Evolutionary conservation across 2,888 invertebrate genomes (phyloP).

Genomic region (Phaedon cochleariae): DNA sequence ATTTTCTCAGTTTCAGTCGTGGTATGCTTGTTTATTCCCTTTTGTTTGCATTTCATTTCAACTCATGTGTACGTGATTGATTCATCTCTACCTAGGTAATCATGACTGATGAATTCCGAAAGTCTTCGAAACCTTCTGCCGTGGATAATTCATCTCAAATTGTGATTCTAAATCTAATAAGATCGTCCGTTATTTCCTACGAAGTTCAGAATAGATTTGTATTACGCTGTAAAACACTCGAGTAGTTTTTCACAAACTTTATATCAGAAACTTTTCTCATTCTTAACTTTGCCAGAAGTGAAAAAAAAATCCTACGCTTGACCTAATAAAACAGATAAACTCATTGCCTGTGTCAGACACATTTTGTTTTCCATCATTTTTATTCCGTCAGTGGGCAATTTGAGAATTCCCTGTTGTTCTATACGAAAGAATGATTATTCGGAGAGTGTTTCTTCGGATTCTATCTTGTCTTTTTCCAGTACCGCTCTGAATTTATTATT

Average conservation of each 20-base stretch:
- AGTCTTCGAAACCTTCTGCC: not conserved
- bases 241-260: slow-evolving; percentile 35
- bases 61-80: too few species aligned
- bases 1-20: too few species aligned
- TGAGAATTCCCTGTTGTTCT: slow-evolving; percentile 43
- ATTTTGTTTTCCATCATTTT: slow-evolving; percentile 55
- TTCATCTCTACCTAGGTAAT: too few species aligned
- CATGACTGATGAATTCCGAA: too few species aligned
- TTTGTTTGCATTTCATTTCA: too few species aligned
- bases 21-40: too few species aligned
- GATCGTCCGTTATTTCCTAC: slow-evolving; percentile 9
- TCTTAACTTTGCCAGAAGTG: slow-evolving; percentile 28
- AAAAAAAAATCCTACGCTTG: slow-evolving; percentile 35
- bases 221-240: slow-evolving; percentile 34
- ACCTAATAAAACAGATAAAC: slow-evolving; percentile 49
- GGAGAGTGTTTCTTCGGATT: slow-evolving; percentile 51
- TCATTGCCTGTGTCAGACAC: slow-evolving; percentile 48
- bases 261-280: slow-evolving; percentile 27
- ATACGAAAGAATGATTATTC: slow-evolving; percentile 54
- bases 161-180: slow-evolving; percentile 17
- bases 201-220: slow-evolving; percentile 23
- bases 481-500: slow-evolving; percentile 56
- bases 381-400: slow-evolving; percentile 52
- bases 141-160: slow-evolving; percentile 1
- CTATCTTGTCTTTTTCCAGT: slow-evolving; percentile 51